Evolutionary conservation across 2,113 vertebrate genomes (phyloP).

Genomic region (Pelecanus crispus): DNA sequence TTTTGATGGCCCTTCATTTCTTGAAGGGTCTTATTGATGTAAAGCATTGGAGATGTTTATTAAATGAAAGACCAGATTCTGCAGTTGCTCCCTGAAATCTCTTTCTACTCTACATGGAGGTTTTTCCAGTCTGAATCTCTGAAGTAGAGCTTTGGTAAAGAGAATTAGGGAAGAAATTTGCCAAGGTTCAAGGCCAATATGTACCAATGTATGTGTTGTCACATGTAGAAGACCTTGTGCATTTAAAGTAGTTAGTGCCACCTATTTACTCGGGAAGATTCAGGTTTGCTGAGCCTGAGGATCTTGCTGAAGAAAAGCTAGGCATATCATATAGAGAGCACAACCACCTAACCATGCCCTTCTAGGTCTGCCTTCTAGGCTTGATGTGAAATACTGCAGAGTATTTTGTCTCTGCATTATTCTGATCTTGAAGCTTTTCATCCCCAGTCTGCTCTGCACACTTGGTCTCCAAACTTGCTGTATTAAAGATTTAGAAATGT

Average conservation of each 20-base stretch:
- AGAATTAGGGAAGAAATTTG: neutral
- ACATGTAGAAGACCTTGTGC: neutral
- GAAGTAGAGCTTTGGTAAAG: neutral
- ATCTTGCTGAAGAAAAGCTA: neutral
- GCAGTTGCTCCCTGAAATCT: neutral
- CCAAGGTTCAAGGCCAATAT: neutral
- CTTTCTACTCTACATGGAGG: neutral
- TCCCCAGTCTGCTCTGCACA: neutral
- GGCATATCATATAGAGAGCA: neutral
- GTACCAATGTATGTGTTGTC: neutral
- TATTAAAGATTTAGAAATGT: neutral
- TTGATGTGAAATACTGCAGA: neutral
- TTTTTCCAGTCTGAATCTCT: neutral
- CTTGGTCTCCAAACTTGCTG: neutral
- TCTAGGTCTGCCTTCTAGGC: neutral
- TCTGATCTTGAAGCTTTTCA: neutral
- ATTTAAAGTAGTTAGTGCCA: neutral
- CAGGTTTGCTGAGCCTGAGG: neutral
- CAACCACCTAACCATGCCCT: neutral
- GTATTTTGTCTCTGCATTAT: neutral
- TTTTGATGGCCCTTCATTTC: neutral
- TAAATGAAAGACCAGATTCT: neutral
- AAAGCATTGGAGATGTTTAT: neutral
- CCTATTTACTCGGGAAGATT: neutral
- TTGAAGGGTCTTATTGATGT: neutral